Conservation (phyloP, 2,888 invertebrate species). For the Campoletis raptor region DNA sequence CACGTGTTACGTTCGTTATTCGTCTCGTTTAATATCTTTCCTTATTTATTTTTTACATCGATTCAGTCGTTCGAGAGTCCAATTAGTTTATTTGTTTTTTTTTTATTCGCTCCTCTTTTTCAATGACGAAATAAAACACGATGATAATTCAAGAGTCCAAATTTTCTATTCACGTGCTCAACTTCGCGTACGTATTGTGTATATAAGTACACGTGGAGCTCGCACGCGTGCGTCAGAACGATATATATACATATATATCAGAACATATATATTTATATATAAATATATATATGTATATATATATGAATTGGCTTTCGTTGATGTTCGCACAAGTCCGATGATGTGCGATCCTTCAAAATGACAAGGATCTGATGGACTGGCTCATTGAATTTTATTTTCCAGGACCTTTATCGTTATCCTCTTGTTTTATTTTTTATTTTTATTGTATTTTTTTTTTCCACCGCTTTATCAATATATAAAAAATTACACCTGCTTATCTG, state of each 20-base stretch:
- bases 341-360: not conserved
- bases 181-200: constrained; percentile 57
- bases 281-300: constrained; percentile 18
- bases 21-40: not conserved
- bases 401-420: not conserved
- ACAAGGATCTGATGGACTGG: not conserved
- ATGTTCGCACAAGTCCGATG: constrained; percentile 14
- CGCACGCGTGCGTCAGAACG: constrained; percentile 71
- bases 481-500: constrained; percentile 61
- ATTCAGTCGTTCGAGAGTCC: constrained; percentile 47
- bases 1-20: constrained; percentile 8
- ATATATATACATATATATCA: constrained; percentile 43
- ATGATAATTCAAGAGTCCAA: constrained; percentile 61
- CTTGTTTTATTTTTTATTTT: constrained; percentile 2
- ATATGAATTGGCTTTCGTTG: constrained; percentile 21
- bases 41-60: constrained; percentile 20
- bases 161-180: constrained; percentile 61
- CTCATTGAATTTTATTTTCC: not conserved
- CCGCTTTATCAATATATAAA: constrained; percentile 59
- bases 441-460: constrained; percentile 11
- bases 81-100: not conserved
- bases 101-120: constrained; percentile 19
- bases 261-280: constrained; percentile 46
- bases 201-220: constrained; percentile 72
- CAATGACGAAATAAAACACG: constrained; percentile 28